These are phyloP conservation scores for Alcedo quadribrachys DNA, from an alignment of 2,797 vertebrate genomes.

Conservation along the genomic window DNA sequence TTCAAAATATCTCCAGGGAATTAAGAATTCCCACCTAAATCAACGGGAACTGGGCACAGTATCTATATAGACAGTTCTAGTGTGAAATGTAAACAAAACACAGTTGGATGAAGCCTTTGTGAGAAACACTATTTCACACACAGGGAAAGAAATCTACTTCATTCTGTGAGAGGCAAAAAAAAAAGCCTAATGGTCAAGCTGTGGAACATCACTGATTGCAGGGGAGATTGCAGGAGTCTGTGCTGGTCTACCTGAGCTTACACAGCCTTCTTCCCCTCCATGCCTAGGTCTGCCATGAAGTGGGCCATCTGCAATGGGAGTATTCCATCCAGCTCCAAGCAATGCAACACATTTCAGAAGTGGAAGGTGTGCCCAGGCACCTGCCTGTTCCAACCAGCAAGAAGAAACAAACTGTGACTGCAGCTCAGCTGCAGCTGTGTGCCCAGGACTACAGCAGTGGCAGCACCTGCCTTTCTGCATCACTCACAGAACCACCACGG, in stretches of 20 bases:
- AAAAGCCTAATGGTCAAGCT: neutral
- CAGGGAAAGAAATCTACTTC: neutral
- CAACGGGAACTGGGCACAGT: neutral
- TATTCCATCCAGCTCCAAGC: conserved; percentile 19
- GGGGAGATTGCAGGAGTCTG: neutral
- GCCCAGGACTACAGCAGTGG: accelerated
- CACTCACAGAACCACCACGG: no score
- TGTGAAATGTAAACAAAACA: neutral
- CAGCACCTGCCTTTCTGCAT: neutral
- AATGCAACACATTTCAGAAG: neutral
- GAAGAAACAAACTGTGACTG: neutral
- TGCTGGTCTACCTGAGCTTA: neutral
- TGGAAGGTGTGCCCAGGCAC: accelerated
- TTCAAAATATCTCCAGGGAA: neutral
- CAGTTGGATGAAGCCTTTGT: neutral
- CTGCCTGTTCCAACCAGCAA: neutral
- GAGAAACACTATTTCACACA: neutral
- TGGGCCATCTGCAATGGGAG: neutral
- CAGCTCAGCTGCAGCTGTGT: neutral
- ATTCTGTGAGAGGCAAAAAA: neutral
- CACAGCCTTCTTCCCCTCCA: accelerated
- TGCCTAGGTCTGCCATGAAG: neutral
- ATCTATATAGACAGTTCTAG: neutral
- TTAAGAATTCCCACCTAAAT: neutral
- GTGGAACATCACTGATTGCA: accelerated